phyloP scores from a whole-genome alignment of 2,113 vertebrate genomes.

The Peucedramus taeniatus region DNA sequence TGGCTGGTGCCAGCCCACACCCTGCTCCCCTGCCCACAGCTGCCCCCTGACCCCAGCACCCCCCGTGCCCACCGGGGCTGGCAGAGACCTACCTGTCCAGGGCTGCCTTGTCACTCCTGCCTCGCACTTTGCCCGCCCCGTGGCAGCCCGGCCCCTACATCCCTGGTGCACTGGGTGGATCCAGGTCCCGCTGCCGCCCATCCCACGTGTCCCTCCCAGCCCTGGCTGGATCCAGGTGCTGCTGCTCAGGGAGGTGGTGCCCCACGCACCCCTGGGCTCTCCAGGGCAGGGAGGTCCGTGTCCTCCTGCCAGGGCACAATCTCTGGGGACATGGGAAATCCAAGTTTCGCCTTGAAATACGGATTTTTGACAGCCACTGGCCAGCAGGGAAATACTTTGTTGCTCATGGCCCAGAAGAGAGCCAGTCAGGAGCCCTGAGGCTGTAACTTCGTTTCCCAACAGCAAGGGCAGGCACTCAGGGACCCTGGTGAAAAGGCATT shows the following conservation, averaged over 20 bases:
- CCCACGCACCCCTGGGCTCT: not conserved
- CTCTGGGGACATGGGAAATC: not conserved
- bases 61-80: accelerated
- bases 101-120: not conserved
- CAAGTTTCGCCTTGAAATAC: not conserved
- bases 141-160: too few species aligned
- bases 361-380: not conserved
- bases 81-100: not conserved
- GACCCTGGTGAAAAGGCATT: not conserved
- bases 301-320: not conserved
- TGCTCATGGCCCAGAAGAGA: not conserved
- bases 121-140: not conserved
- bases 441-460: not conserved
- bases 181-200: not conserved
- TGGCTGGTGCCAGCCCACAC: not conserved
- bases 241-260: not conserved
- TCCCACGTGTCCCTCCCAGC: not conserved
- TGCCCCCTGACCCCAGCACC: not conserved
- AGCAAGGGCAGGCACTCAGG: not conserved
- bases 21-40: not conserved
- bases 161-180: not conserved
- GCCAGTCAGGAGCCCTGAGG: too few species aligned
- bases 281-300: not conserved
- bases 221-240: not conserved
- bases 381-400: not conserved